A percentile compares a stretch with the other conserved stretches of the same genome.
phyloP scores from a whole-genome alignment of 2,888 invertebrate species.

The Cenopis cana region DNA sequence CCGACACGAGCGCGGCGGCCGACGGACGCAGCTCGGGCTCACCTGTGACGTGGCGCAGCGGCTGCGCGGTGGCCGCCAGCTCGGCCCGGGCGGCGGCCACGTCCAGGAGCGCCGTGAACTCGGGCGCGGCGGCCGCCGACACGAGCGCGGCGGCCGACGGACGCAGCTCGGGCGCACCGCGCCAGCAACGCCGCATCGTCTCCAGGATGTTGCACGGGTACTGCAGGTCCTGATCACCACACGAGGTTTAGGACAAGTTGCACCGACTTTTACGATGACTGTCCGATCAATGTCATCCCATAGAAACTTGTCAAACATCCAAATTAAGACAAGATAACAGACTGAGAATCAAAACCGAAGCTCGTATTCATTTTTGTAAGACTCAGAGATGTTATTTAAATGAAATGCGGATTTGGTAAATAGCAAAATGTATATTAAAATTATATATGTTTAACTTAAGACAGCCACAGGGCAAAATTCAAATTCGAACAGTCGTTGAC shows the following conservation, averaged over 20 bases:
- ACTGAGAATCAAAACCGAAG: too few species aligned
- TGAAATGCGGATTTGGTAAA: too few species aligned
- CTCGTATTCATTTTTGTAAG: too few species aligned
- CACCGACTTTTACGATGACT: too few species aligned
- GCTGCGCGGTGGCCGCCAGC: slow-evolving; percentile 50
- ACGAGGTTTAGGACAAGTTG: background rate
- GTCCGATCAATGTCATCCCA: too few species aligned
- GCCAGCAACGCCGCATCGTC: slow-evolving; percentile 98
- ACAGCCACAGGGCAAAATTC: too few species aligned
- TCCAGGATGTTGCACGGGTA: slow-evolving; percentile 96
- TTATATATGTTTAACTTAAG: too few species aligned
- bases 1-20: slow-evolving; percentile 97
- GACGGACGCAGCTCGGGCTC: slow-evolving; percentile 91
- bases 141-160: slow-evolving; percentile 98
- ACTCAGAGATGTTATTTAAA: too few species aligned
- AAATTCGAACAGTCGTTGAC: too few species aligned
- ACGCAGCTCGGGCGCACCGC: slow-evolving; percentile 92
- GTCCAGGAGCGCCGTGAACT: slow-evolving; percentile 88
- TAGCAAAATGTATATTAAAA: too few species aligned
- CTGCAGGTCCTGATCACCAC: slow-evolving; percentile 87
- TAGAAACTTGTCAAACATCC: too few species aligned
- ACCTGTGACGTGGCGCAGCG: slow-evolving; percentile 43
- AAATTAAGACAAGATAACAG: too few species aligned
- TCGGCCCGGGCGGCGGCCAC: slow-evolving; percentile 58
- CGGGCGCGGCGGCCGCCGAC: slow-evolving; percentile 95